Evolutionary conservation across 2,797 vertebrate species (phyloP), one percentile per base, ranked within the genome.

Genomic region (Bovichtus diacanthus): DNA sequence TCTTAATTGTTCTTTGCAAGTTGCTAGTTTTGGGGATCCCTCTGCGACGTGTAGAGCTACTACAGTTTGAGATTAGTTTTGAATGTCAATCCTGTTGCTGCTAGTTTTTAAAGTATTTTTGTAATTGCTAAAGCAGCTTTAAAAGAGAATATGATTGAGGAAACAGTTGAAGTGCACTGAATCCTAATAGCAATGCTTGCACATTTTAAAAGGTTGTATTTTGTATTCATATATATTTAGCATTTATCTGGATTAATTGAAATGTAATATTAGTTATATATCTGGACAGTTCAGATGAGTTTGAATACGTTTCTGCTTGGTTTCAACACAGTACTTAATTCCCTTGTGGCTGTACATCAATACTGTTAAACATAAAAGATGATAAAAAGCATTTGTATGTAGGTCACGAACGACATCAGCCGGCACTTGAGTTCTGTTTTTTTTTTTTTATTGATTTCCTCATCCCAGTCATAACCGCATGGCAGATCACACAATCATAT

Each of bases 361-460:
- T 38, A 7, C 7, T 70, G n/a, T 80, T 50, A 3, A 29, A 71
- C 16, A 7, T 50, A 6, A 29, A 68, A 13, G 34, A 62, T 10
- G 3, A 23, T 8, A 71, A 53, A 39, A 65, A 80, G 67, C 10
- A n/a, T 41, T 15, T 58, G 19, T 38, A 61, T 68, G 21, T 56
- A 61, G 43, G 55, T 76, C 62, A 87, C 9, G 29, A 47, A 75
- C 5, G 73, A 84, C 58, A 70, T 34, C 8, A 70, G 36, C 1
- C 72, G 53, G 46, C 46, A 64, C 18, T 46, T 63, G 9, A 68
- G 44, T 85, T 80, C 36, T 68, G 72, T 59, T 50, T 47, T 38
- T 46, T 44, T 46, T 85, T 93, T 93, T 76, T 91, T 25, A 68
- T 92, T 93, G 47, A 66, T 86, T 82, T 87, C 56, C 60, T 81